Evolutionary conservation across 2,797 vertebrate genomes (phyloP).

Genomic region (Myotis myotis): DNA sequence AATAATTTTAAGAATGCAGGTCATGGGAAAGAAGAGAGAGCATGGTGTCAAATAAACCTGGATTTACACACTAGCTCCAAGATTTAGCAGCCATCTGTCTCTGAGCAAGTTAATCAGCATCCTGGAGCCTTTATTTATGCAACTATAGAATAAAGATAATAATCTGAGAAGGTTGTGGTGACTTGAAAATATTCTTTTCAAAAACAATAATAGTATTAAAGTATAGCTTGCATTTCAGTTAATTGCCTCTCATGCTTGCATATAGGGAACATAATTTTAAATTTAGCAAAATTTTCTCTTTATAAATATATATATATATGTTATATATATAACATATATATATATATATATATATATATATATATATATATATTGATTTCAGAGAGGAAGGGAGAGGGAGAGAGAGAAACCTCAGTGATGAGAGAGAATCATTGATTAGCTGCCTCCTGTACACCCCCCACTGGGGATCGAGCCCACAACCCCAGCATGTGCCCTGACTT

Average conservation of each 20-base stretch:
- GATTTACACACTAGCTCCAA: not conserved
- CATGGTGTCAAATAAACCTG: not conserved
- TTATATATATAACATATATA: no score
- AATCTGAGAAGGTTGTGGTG: not conserved
- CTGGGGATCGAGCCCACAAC: no score
- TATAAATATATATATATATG: not conserved
- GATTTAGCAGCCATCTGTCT: not conserved
- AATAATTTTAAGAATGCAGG: not conserved
- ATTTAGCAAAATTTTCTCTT: not conserved
- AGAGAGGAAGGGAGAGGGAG: no score
- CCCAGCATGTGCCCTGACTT: no score
- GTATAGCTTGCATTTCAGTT: not conserved
- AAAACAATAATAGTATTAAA: not conserved
- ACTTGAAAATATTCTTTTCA: not conserved
- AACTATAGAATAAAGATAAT: not conserved
- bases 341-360: no score
- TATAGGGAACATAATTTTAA: not conserved
- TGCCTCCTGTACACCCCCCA: no score
- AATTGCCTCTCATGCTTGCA: not conserved
- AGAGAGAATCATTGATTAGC: no score
- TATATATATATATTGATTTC: no score
- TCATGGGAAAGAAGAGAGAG: not conserved
- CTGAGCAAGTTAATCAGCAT: not conserved
- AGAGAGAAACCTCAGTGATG: no score
- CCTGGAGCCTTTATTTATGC: not conserved